Conservation (phyloP, 1,140 invertebrate genomes). For the Drosophila sp. region DNA sequence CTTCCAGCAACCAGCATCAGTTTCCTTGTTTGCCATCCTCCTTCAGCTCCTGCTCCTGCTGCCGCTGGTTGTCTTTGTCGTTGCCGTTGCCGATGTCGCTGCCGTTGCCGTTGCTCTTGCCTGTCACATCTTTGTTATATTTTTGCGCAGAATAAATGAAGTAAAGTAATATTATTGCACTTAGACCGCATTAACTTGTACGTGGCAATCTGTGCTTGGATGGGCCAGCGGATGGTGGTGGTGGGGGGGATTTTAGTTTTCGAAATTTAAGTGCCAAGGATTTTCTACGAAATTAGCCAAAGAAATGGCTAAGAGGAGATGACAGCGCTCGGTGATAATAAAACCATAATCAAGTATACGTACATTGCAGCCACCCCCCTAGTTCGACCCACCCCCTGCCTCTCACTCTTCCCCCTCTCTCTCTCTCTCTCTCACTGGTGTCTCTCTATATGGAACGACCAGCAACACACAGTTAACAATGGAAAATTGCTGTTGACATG, state of each 20-base stretch:
- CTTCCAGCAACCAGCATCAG: conserved; percentile 32
- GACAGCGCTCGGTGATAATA: conserved; percentile 54
- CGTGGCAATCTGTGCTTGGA: conserved; percentile 72
- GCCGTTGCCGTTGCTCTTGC: conserved; percentile 31
- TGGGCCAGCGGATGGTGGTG: conserved; percentile 11
- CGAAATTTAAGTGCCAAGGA: conserved; percentile 75
- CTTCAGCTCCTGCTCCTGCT: conserved; percentile 13
- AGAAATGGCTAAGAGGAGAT: conserved; percentile 58
- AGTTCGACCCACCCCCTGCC: not conserved
- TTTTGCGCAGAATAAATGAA: conserved; percentile 82
- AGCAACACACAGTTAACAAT: conserved; percentile 64
- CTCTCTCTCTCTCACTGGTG: conserved; percentile 14
- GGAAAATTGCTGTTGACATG: conserved; percentile 83
- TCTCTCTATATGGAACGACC: conserved; percentile 36
- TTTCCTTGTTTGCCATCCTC: conserved; percentile 49
- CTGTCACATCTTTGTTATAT: conserved; percentile 81
- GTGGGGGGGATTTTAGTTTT: conserved; percentile 65
- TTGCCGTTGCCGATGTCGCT: conserved; percentile 16
- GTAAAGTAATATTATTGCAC: conserved; percentile 82
- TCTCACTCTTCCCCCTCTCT: not conserved
- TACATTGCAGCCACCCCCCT: conserved; percentile 30
- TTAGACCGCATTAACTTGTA: conserved; percentile 81
- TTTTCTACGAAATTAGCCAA: conserved; percentile 76
- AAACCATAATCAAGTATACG: conserved; percentile 80
- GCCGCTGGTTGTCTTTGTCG: conserved; percentile 26